Evolutionary conservation across 2,797 vertebrate genomes (phyloP), one percentile per base, ranked within the genome.

Genomic region (Loris lydekkerianus): DNA sequence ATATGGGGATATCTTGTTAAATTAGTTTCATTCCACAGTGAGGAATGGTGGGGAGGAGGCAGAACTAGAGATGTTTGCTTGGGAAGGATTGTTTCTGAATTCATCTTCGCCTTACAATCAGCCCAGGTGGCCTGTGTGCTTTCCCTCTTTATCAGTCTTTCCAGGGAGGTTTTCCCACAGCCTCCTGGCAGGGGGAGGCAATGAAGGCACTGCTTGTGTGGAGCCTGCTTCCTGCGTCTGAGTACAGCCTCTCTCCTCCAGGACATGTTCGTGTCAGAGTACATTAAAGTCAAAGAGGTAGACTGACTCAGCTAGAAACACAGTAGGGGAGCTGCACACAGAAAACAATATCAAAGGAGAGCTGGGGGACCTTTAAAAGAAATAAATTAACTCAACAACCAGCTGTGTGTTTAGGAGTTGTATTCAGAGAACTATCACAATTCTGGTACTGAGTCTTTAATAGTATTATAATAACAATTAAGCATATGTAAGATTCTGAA

Each of bases 1-100:
- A 96, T 94, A 95, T 92, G 75, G 95, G 92, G 89, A 95, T 86
- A 95, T 89, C 96, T 97, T 86, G 56, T 95, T 98, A 96, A 97
- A 96, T 97, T 95, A 97, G 96, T 29, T 96, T 95, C 81, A 91
- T 13, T 76, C 82, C 89, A 78, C 93, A 53, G 70, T 94, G 94
- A 80, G 81, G 73, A 90, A 93, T 9, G 91, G 77, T 91, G 69
- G 43, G 37, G 77, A 93, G 89, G 31, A 95, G 60, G 56, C 96
- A 96, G 67, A 97, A 20, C 25, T 20, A 29, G 77, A 67, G 31
- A 15, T 21, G 37, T 63, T 97, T 96, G 67, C 88, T 58, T 0
- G 13, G 96, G 84, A 94, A 86, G 56, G 86, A 87, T 18, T 80
- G n/a, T 94, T 91, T 94, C 75, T 89, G 69, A 87, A 92, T 97